Base-by-base conservation (phyloP, 2,113 vertebrate species). In the Anoplopoma fimbria region DNA sequence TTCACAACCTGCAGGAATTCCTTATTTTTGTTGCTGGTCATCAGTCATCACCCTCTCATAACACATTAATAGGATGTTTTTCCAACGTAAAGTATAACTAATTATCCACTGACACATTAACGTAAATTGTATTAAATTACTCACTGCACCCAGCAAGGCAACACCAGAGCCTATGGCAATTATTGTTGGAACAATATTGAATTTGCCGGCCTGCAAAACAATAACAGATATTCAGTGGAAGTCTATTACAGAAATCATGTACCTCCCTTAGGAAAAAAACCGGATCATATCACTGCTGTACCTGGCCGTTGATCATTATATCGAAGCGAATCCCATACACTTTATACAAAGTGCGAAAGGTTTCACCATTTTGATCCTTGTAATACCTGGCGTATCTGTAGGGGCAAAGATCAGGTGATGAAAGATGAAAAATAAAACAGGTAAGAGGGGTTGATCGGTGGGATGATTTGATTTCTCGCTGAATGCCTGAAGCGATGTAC, bases 291-390 rank as follows among this genome's bases (percentile, higher is more conserved):
- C 9, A 36, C 40, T 67, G 31, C 29, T 70, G 53, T 92, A 99
- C 98, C 97, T 97, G 94, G 83, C 98, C 98, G 0, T 96, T 97
- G 55, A 99, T 96, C 94, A 98, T 96, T 83, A 99, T 97, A 13
- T 99, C 97, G n/a, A 99, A 98, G 83, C 98, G 97, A 93, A 99
- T 98, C 8, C 98, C 98, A 0, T 96, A 98, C 0, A 97, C 98
- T 94, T 99, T 99, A 76, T 96, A 96, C 68, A 99, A 92, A 0
- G 95, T 97, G 51, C 98, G 94, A 88, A 94, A 97, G 17, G 95
- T 96, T 0, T 94, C 92, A 6, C 96, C 97, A 0, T 89, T 79
- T 27, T 88, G 65, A 58, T 98, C 96, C 87, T 88, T 96, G 93
- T 95, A 98, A 87, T 99, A 99, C 29, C 94, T 97, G 88, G 97